Evolutionary conservation across 2,888 invertebrate species (phyloP), one percentile per base, ranked within the genome.

Genomic region (Pyrrhia umbra): DNA sequence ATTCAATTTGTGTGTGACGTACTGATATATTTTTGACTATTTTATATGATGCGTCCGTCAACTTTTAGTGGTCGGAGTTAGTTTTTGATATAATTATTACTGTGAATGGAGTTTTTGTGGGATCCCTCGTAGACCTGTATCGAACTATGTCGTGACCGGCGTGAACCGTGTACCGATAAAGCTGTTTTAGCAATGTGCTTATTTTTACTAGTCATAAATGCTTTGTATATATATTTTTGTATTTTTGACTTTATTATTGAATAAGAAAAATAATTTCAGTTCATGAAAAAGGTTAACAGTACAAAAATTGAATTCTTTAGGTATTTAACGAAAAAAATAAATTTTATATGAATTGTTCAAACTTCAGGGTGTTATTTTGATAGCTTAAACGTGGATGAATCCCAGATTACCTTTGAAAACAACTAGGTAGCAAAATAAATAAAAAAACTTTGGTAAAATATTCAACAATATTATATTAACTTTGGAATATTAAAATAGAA

Each of bases 131-230:
- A 87, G 85, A 86, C 84, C 83, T 86, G 88, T 90, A 87, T 82
- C 84, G 86, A 88, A 88, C 87, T 85, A 77, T 82, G 77, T 80
- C 77, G 84, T 81, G 84, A 84, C 80, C 77, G 82, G 79, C 77
- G 75, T 79, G 84, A 80, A 76, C 79, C 75, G 80, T 82, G 82
- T 79, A 72, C 81, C 79, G 79, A 82, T 80, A 80, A 77, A 85
- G 85, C 85, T 87, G 83, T 86, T 85, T 85, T 86, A 88, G 82
- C 86, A 88, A 86, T 92, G 88, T 91, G 89, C 90, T 89, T 89
- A 88, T 90, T 90, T 88, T 91, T 93, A 92, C 93, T 94, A 93
- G 93, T 93, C 92, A 92, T 93, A 91, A 92, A 93, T 88, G 85
- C 85, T 93, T 93, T 93, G 90, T 94, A 89, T 89, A 91, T 91